Evolutionary conservation across 2,113 vertebrate genomes (phyloP), one percentile per base, ranked within the genome.

Genomic region (Myotis brandtii): DNA sequence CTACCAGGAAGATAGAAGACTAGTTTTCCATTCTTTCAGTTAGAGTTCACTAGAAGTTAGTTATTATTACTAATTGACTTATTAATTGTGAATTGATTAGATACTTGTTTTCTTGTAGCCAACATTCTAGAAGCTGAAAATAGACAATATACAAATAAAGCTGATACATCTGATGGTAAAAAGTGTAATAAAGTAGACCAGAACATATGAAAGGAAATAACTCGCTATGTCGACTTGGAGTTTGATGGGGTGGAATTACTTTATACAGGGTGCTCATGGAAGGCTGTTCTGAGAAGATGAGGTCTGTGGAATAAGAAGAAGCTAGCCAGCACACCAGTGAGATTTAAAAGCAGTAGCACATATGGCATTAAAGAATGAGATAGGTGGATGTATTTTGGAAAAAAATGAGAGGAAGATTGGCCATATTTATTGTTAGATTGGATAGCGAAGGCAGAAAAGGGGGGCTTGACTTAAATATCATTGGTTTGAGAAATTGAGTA

Each of bases 171-270:
- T 37, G 50, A 77, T 46, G 25, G 10, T 4, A 16, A 32, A 14
- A 52, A 17, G 6, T 80, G 23, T 5, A n/a, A 9, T 12, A 12
- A 16, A 2, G 11, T 30, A 5, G 3, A 12, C 2, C 2, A 25
- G 13, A 37, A 12, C 11, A 0, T 17, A 9, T 6, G 3, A 79
- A 5, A 56, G 27, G 3, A 7, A 84, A 6, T 6, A 11, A 56
- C 8, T 13, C 11, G 20, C 5, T n/a, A 0, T 25, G 16, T 50
- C 9, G 1, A 62, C 9, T 43, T 90, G 10, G 30, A 27, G 1
- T 62, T 34, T 52, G 20, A 72, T 9, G 4, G 5, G 25, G 0
- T 34, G 21, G 14, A 52, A 54, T 59, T 43, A 12, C 37, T 46
- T 54, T 27, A 46, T 70, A 30, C 14, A 32, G 7, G 2, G 0